Base-by-base conservation (phyloP, 2,888 invertebrate genomes). In the Willowsia nigromaculata region DNA sequence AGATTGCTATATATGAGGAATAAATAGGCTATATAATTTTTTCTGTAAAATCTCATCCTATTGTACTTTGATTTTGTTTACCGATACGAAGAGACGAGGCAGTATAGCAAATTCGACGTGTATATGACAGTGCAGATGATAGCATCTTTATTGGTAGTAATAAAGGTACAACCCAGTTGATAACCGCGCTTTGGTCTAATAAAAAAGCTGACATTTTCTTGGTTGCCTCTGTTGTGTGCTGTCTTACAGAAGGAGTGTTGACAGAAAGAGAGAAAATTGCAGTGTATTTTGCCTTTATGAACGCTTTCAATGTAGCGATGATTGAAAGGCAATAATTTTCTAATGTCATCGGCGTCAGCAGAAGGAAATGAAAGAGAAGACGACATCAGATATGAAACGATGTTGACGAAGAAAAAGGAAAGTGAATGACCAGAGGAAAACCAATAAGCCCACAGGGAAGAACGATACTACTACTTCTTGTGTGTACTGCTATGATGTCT, bases 261-360 rank as follows among this genome's bases (percentile, higher is more conserved):
- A 53, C n/a, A 53, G 15, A 56, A 56, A 0, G 53, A 18, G 22
- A 27, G n/a, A 53, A 25, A 56, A 25, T 56, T 33, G 74, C 25
- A 74, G 13, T 22, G 22, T 68, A 43, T 68, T 74, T 43, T 71
- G 27, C 13, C 43, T 43, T 43, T 22, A 25, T 13, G 47, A 47
- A 74, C n/a, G 27, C 37, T 74, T 50, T 27, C 43, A 11, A 15
- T 43, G 27, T 22, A 74, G 25, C 6, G 27, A 50, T 47, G 74
- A 74, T 74, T 43, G 82, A 82, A 30, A 82, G 40, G 81, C 81
- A 56, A 81, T 81, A 81, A 59, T 82, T 65, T 82, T 82, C 56
- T 59, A 65, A 65, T 82, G 82, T 82, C 65, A 82, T 15, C 30
- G 37, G 9, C 53, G 27, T 43, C 37, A 27, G 74, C 74, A 47